Evolutionary conservation across 2,888 invertebrate genomes (phyloP), one percentile per base, ranked within the genome.

Genomic region (Hoplodrina ambigua): DNA sequence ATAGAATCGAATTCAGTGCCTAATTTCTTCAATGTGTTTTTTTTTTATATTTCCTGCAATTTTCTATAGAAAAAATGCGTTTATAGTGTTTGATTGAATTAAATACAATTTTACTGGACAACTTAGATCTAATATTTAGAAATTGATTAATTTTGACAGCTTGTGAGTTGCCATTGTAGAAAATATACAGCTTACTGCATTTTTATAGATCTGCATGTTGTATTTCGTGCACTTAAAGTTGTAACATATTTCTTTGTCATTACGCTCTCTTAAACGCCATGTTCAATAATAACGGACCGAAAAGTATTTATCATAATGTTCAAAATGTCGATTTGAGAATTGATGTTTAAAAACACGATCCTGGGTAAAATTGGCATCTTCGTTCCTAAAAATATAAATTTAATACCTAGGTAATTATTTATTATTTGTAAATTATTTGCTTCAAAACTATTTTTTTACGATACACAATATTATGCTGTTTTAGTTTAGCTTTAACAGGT

Each of bases 351-450:
- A 63, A 46, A 8, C 41, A 0, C 20, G 17, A 41, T 50, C 17
- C 59, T 68, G 52, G 37, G 30, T 50, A 30, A 41, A 33, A 70
- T 68, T 68, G 69, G 44, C 53, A 63, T 50, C 30, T 71, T 64
- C 71, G 81, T 83, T 82, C 81, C 81, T 80, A 82, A 68, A 69
- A 67, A 56, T 33, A 1, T 52, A 46, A 37, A 62, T 37, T 46
- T 53, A 58, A 50, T 59, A 70, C 57, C 37, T 73, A 80, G 59
- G 55, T 63, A 59, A 57, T 69, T 80, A 81, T 79, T 78, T 81
- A 75, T 78, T 59, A 1, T 44, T 55, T 65, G 41, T 58, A 68
- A 55, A 58, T 70, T 65, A 72, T 72, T 75, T 72, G 25, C 44
- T 72, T 69, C 50, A 52, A 41, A 57, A 41, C 4, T 55, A 67